These are phyloP conservation scores for Taxidea taxus DNA, from an alignment of 2,113 vertebrate species.

Conservation along the genomic window DNA sequence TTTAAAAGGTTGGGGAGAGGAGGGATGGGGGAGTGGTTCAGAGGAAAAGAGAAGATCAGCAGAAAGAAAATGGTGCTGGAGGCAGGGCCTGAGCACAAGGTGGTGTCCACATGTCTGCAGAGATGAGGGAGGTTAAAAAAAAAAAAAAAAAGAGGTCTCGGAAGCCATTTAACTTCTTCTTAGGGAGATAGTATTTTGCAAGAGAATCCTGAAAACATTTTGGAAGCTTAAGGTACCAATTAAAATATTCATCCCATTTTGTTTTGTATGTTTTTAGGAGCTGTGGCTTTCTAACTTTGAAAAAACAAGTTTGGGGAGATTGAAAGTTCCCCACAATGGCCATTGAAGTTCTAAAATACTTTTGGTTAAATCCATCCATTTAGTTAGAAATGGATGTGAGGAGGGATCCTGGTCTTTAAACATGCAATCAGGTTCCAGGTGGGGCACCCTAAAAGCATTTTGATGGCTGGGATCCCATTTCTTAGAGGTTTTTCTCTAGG, in stretches of 20 bases:
- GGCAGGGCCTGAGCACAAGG: neutral
- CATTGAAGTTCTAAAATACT: neutral
- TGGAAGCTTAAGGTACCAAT: neutral
- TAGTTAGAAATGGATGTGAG: neutral
- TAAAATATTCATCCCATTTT: neutral
- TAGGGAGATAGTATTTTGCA: neutral
- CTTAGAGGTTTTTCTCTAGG: neutral
- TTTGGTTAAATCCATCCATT: neutral
- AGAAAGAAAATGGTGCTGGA: neutral
- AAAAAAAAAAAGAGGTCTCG: neutral
- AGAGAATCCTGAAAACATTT: neutral
- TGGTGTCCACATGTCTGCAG: neutral
- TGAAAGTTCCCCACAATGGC: neutral
- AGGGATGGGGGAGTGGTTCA: neutral
- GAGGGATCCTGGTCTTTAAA: neutral
- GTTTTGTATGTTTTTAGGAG: neutral
- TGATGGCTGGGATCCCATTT: neutral
- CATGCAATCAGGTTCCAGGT: neutral
- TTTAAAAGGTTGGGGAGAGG: neutral
- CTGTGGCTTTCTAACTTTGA: neutral
- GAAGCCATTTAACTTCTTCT: neutral
- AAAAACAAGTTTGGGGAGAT: neutral
- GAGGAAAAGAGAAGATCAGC: neutral
- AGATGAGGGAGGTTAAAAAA: neutral
- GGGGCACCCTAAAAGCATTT: neutral